Evolutionary conservation across 2,113 vertebrate species (phyloP), one percentile per base, ranked within the genome.

Genomic region (Microtus richardsoni): DNA sequence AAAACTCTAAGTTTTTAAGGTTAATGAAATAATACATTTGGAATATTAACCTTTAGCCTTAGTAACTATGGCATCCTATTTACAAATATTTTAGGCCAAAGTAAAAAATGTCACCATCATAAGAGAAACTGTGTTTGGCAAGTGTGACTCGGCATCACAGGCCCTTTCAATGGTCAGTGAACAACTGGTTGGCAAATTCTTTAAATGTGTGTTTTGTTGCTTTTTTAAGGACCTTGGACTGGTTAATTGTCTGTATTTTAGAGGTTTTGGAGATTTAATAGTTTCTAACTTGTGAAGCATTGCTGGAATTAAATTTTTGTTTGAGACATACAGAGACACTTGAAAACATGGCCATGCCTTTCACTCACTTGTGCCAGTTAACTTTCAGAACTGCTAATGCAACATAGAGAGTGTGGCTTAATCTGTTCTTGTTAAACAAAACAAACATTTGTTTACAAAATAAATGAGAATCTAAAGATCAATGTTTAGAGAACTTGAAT

Each of bases 231-330:
- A 62, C 3, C 2, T 36, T 54, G 8, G 89, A 84, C 28, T 84
- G 58, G 85, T 75, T 96, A 87, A 95, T 26, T 85, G 33, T 16
- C 49, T 17, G 60, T 66, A 68, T 89, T 83, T 95, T 47, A 87
- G 39, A 73, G 64, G 6, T 68, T 93, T 86, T 10, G 10, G 41
- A 2, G 16, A 91, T 66, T 84, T 88, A 96, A 78, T 4, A n/a
- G 30, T 74, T 93, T 91, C 58, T 60, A 79, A 60, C 41, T 71
- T 91, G 5, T 52, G 17, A 84, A 41, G 12, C 66, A 94, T 24
- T 70, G 16, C 9, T 11, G 74, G 41, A 86, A 68, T 93, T 82
- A 94, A 93, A 83, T 49, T 30, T 89, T 91, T 77, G 60, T 83
- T 28, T 79, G 26, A 82, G 41, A 33, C 44, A 68, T 14, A 28